Percentiles rank a stretch among this genome's conserved stretches.
These are phyloP conservation scores for Drosophila ficusphila DNA, from an alignment of 1,140 invertebrate genomes.

Conservation along the genomic window DNA sequence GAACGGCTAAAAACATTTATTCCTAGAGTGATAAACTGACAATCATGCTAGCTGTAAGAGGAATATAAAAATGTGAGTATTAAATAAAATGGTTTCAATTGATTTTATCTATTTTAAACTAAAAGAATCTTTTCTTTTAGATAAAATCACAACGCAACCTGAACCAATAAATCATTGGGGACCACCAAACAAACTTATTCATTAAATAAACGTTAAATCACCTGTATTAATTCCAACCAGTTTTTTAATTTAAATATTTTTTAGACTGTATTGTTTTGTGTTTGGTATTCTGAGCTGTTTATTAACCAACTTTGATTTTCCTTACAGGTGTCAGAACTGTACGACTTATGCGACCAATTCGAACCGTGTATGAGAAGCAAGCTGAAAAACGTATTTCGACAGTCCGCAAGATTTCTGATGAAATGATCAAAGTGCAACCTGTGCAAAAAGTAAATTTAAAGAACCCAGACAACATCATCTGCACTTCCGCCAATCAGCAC, in stretches of 20 bases:
- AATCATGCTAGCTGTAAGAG: no score
- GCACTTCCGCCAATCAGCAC: conserved; percentile 54
- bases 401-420: no score
- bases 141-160: no score
- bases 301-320: background rate
- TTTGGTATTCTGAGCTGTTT: background rate
- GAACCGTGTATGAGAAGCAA: background rate
- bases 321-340: background rate
- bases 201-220: no score
- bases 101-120: no score
- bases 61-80: background rate
- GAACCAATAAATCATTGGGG: no score
- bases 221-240: no score
- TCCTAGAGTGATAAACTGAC: conserved; percentile 35
- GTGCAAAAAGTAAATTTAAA: background rate
- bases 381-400: background rate
- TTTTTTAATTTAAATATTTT: background rate
- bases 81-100: background rate
- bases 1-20: conserved; percentile 55
- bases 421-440: background rate
- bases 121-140: no score
- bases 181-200: no score
- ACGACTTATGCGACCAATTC: background rate
- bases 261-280: background rate
- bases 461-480: conserved; percentile 14